Conservation (phyloP, 2,888 invertebrate genomes). For the Pemphredon lugubris region DNA sequence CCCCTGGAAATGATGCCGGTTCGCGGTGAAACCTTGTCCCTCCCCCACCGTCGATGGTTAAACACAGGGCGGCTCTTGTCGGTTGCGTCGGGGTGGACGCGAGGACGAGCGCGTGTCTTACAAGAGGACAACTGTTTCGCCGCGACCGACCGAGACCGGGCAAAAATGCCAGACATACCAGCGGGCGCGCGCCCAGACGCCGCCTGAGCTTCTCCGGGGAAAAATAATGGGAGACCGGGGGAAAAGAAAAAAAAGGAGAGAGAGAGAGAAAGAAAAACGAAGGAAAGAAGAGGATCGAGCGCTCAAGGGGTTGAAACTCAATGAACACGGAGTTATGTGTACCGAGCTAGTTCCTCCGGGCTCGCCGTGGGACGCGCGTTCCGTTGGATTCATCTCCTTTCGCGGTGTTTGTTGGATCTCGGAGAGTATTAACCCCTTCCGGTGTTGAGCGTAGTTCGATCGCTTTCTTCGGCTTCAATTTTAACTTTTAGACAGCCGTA, state of each 20-base stretch:
- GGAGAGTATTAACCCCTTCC: too few relatives aligned
- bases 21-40: neutral
- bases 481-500: too few relatives aligned
- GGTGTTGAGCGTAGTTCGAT: too few relatives aligned
- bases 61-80: neutral
- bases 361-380: neutral
- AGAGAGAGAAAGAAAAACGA: conserved; percentile 37
- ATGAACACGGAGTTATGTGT: conserved; percentile 37
- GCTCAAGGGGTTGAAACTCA: conserved; percentile 54
- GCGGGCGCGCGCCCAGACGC: conserved; percentile 80
- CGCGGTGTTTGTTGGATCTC: too few relatives aligned
- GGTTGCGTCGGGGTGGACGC: too few relatives aligned
- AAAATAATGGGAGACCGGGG: conserved; percentile 58
- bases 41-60: neutral
- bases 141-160: conserved; percentile 56
- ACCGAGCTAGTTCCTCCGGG: conserved; percentile 14
- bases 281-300: conserved; percentile 37
- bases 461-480: too few relatives aligned
- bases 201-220: conserved; percentile 67
- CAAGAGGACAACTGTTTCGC: conserved; percentile 70
- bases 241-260: conserved; percentile 6
- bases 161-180: conserved; percentile 79
- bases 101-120: neutral
- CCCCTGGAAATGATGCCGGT: neutral
- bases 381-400: neutral